These are phyloP conservation scores for Chromoteleia sp. DNA, from an alignment of 2,888 invertebrate species.

Conservation along the genomic window DNA sequence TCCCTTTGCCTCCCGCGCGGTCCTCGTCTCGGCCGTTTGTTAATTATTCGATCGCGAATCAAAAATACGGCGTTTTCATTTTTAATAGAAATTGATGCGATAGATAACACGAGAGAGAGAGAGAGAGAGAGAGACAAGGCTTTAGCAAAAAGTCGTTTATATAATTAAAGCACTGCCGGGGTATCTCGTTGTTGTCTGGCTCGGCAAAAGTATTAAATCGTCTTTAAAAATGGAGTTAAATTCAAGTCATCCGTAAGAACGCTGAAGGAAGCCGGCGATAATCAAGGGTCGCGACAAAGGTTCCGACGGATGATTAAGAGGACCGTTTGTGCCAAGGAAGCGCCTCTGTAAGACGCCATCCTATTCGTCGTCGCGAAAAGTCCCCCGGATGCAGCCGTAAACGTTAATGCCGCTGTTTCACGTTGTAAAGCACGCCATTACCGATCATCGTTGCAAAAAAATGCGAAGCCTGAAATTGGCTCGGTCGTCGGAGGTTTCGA, in stretches of 20 bases:
- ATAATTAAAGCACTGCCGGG: conserved; percentile 58
- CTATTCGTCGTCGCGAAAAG: conserved; percentile 54
- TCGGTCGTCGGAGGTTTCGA: not conserved
- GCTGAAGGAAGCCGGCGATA: conserved; percentile 62
- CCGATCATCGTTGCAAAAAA: conserved; percentile 43
- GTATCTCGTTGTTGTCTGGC: conserved; percentile 60
- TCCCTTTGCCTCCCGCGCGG: not conserved
- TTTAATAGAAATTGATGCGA: conserved; percentile 58
- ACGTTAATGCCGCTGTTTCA: conserved; percentile 61
- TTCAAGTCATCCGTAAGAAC: conserved; percentile 65
- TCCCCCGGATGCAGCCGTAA: conserved; percentile 56
- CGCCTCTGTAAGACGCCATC: conserved; percentile 73
- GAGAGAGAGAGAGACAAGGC: too few species aligned
- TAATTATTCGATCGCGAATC: conserved; percentile 54
- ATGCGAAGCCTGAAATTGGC: conserved; percentile 33
- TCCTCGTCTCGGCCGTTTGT: conserved; percentile 10
- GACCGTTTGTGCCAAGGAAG: conserved; percentile 81
- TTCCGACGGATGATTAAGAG: conserved; percentile 82
- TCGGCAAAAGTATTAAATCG: conserved; percentile 63
- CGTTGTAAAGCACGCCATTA: conserved; percentile 55
- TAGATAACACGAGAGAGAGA: conserved; percentile 38
- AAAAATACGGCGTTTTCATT: conserved; percentile 53
- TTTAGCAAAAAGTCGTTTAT: conserved; percentile 63
- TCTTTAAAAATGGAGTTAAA: conserved; percentile 68
- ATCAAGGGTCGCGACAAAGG: conserved; percentile 76